Base-by-base conservation (phyloP, 1,140 invertebrate species). In the Spodoptera litura region DNA sequence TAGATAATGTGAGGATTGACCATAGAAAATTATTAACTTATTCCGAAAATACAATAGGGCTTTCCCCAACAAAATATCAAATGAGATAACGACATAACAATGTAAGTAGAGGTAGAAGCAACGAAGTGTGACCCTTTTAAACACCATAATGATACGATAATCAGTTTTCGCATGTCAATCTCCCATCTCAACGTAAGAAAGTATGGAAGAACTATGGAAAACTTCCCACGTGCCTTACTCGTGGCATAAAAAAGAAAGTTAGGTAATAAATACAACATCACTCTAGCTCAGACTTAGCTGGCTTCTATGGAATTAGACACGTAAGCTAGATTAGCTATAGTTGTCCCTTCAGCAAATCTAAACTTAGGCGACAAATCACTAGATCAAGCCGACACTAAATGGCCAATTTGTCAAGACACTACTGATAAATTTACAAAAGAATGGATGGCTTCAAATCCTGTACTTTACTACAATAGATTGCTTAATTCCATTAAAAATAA, bases 211-310 rank as follows among this genome's bases (percentile, higher is more conserved):
- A 75, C 49, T 27, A 75, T 75, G 51, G 58, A 51, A 52, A 68
- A 77, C 25, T 77, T 77, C 74, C 62, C 74, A 77, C 74, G 62
- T 77, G 62, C n/a, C n/a, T 56, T 77, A 77, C 52, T 74, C n/a
- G 71, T 20, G 27, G 13, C 15, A 76, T 68, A 68, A 77, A 56
- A 77, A 66, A 77, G 74, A 77, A 77, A 77, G 74, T 77, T 77
- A 56, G 51, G 52, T 77, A 77, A 77, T 77, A 53, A 62, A 75
- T 38, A 77, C 20, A 11, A 68, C 64, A 27, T 27, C 49, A 35
- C 49, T 44, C 15, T 77, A 66, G 56, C 35, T 44, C 9, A 73
- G 53, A 51, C 52, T 44, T 73, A 15, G 11, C 58, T 20, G 71
- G 68, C 68, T 56, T 71, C 68, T 52, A 31, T 25, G 31, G 31